These are phyloP conservation scores for Neodiprion lecontei DNA, from an alignment of 1,140 invertebrate species.

Conservation along the genomic window DNA sequence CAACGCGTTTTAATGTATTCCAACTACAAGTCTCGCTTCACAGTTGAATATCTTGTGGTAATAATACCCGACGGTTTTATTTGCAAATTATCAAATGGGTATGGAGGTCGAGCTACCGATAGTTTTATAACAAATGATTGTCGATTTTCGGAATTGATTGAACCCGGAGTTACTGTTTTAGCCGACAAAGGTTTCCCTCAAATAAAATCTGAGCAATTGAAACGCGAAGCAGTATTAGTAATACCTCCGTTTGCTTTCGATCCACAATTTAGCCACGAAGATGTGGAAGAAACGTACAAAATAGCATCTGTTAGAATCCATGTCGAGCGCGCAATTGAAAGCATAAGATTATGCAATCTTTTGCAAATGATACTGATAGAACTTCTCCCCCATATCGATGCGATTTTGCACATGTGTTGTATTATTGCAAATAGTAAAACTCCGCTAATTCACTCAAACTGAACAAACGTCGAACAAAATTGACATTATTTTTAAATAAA, in stretches of 20 bases:
- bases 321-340: slow-evolving; percentile 32
- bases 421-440: slow-evolving; percentile 28
- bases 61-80: slow-evolving; percentile 20
- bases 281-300: slow-evolving; percentile 25
- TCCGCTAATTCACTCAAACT: slow-evolving; percentile 21
- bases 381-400: slow-evolving; percentile 22
- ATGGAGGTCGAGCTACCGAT: slow-evolving; percentile 22
- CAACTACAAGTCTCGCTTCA: slow-evolving; percentile 22
- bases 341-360: slow-evolving; percentile 27
- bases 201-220: slow-evolving; percentile 26
- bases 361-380: slow-evolving; percentile 23
- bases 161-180: slow-evolving; percentile 45
- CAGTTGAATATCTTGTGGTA: slow-evolving; percentile 24
- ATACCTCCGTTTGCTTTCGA: slow-evolving; percentile 26
- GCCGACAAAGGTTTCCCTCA: slow-evolving; percentile 50
- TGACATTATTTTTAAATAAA: background rate
- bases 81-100: slow-evolving; percentile 12
- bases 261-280: slow-evolving; percentile 23
- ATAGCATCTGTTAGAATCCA: slow-evolving; percentile 35
- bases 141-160: slow-evolving; percentile 42
- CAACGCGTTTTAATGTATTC: slow-evolving; percentile 26
- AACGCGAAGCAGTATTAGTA: slow-evolving; percentile 24
- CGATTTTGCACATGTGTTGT: slow-evolving; percentile 16
- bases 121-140: slow-evolving; percentile 29
- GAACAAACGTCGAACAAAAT: slow-evolving; percentile 9